phyloP scores from a whole-genome alignment of 2,113 vertebrate genomes.

The Ictalurus punctatus region DNA sequence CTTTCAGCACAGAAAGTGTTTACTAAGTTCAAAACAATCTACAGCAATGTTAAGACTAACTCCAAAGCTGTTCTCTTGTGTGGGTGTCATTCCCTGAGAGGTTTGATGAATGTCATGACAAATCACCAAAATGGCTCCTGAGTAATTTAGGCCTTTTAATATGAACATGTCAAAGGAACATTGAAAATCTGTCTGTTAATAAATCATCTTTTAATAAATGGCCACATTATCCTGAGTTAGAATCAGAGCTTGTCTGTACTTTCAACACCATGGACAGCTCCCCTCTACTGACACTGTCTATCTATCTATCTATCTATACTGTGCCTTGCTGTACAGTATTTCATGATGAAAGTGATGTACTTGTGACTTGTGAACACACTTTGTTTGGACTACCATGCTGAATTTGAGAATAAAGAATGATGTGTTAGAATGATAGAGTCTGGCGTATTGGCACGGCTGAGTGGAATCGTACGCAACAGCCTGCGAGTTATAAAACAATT shows the following conservation, averaged over 20 bases:
- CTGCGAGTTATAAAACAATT: slow-evolving; percentile 31
- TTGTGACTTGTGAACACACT: slow-evolving; percentile 33
- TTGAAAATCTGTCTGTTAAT: slow-evolving; percentile 21
- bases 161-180: slow-evolving; percentile 28
- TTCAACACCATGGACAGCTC: slow-evolving; percentile 60
- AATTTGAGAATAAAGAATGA: slow-evolving; percentile 41
- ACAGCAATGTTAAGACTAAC: not conserved
- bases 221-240: not conserved
- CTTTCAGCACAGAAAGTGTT: not conserved
- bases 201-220: slow-evolving; percentile 25
- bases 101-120: slow-evolving; percentile 5
- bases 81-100: not conserved
- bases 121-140: slow-evolving; percentile 12
- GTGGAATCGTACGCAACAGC: slow-evolving; percentile 21
- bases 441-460: slow-evolving; percentile 30
- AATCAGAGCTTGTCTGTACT: not conserved
- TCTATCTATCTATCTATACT: slow-evolving; percentile 21
- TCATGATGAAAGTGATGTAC: slow-evolving; percentile 25
- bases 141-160: slow-evolving; percentile 27
- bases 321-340: not conserved
- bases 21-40: not conserved
- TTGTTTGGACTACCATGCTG: slow-evolving; percentile 28
- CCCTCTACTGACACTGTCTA: not conserved
- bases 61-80: not conserved
- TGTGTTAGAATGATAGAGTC: slow-evolving; percentile 39